Base-by-base conservation (phyloP, 2,888 invertebrate species). In the Conistra vaccinii region DNA sequence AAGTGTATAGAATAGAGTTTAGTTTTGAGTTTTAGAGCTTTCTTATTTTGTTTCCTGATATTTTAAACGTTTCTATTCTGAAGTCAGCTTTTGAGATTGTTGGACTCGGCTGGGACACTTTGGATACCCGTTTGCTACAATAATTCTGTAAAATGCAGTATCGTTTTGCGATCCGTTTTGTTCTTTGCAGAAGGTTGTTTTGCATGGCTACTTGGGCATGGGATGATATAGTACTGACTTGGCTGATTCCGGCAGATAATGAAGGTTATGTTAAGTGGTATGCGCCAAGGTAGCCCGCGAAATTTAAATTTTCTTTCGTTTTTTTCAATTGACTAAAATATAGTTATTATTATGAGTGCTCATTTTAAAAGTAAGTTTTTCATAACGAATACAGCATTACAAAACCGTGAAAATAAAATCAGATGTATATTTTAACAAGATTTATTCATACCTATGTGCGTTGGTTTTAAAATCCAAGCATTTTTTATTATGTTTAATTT, bases 51-150 rank as follows among this genome's bases (percentile, higher is more conserved):
- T 73, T 69, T 67, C 35, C 45, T 76, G 71, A 68, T 74, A 76
- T 85, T 85, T 85, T 71, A 73, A 74, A 66, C 61, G 67, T 69
- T 83, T 85, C 35, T 73, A 71, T 66, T 68, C 42, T 73, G 12
- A 62, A 73, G 65, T 73, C 73, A 23, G 71, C 60, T 66, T 80
- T 69, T 63, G 58, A 72, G 66, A 66, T 71, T 65, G 77, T 77
- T 70, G 55, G n/a, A 9, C 29, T 73, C 20, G 42, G 29, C 32
- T 14, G 81, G 61, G 51, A 81, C 70, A 58, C 66, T 80, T 74
- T 55, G 32, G 29, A 29, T 23, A 66, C 29, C 29, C 26, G 65
- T 60, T 81, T 61, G 69, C 58, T 68, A 53, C 69, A 72, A 72
- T 58, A 69, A 78, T 71, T 70, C n/a, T 58, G 39, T 70, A 32